These are phyloP conservation scores for Drosophila nigromelanica DNA, from an alignment of 1,140 invertebrate genomes.

Conservation along the genomic window DNA sequence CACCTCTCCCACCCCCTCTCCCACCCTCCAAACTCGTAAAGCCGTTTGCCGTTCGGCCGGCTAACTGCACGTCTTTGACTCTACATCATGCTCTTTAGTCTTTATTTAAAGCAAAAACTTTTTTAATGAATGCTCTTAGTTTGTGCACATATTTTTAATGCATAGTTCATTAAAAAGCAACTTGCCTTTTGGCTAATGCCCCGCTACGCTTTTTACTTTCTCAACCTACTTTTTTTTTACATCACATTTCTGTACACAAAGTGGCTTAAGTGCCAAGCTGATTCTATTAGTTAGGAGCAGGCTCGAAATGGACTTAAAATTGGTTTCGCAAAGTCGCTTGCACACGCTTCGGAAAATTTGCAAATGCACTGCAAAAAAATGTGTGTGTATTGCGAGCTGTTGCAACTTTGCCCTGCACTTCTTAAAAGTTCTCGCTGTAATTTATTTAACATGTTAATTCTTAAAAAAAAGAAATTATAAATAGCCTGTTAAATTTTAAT, in stretches of 20 bases:
- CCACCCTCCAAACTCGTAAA: background rate
- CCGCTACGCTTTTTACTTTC: constrained; percentile 44
- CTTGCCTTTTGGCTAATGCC: constrained; percentile 44
- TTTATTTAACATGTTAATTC: too few relatives aligned
- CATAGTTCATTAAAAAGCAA: constrained; percentile 79
- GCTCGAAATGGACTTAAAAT: constrained; percentile 62
- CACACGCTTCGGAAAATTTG: background rate
- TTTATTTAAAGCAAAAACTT: constrained; percentile 75
- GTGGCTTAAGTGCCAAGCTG: constrained; percentile 61
- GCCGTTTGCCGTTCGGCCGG: background rate
- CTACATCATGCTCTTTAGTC: constrained; percentile 45
- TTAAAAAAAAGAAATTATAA: background rate
- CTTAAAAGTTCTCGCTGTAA: too few relatives aligned
- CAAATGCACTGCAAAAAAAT: background rate
- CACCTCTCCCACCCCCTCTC: too few relatives aligned
- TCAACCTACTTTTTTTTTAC: constrained; percentile 8
- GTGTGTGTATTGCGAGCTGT: background rate
- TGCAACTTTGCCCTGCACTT: too few relatives aligned
- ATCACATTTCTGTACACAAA: constrained; percentile 60
- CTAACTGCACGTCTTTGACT: constrained; percentile 32
- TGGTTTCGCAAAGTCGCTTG: constrained; percentile 46
- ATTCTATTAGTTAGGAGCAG: constrained; percentile 55
- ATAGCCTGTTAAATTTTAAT: background rate
- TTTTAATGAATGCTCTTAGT: constrained; percentile 82
- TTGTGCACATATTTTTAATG: constrained; percentile 79